phyloP scores from a whole-genome alignment of 2,888 invertebrate species.

The Mystacides longicornis region DNA sequence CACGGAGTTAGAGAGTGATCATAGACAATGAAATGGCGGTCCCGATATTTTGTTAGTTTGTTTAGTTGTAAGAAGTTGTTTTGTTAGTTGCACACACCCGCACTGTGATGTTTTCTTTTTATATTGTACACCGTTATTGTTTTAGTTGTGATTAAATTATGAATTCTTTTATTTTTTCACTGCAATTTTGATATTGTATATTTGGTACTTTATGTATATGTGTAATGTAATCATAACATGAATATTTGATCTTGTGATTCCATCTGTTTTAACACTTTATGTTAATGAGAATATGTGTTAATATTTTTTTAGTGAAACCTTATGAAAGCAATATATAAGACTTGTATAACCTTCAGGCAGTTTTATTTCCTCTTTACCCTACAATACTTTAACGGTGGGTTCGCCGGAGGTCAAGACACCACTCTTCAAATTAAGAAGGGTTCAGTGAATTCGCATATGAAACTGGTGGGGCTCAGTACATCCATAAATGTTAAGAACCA shows the following conservation, averaged over 20 bases:
- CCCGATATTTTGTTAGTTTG: too few relatives aligned
- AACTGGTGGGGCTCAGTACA: too few relatives aligned
- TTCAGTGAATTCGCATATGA: too few relatives aligned
- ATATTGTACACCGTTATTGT: conserved; percentile 1
- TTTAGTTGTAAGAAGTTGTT: too few relatives aligned
- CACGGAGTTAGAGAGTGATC: too few relatives aligned
- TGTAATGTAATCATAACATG: not conserved
- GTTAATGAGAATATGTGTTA: conserved; percentile 3
- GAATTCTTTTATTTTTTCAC: not conserved
- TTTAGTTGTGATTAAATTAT: not conserved
- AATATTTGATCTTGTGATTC: not conserved
- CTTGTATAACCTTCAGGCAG: conserved; percentile 8
- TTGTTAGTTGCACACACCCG: too few relatives aligned
- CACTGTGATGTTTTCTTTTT: conserved; percentile 6
- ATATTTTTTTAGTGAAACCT: conserved; percentile 13
- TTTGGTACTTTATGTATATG: not conserved
- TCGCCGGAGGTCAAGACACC: too few relatives aligned
- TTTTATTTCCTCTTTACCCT: not conserved
- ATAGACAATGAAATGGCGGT: too few relatives aligned
- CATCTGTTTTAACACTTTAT: not conserved
- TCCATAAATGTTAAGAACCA: too few relatives aligned
- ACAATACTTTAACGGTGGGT: too few relatives aligned
- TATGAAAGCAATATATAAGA: conserved; percentile 17
- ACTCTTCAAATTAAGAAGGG: too few relatives aligned
- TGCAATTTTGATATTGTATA: not conserved